Conservation (phyloP, 2,797 vertebrate species). For the Myiotriccus ornatus region DNA sequence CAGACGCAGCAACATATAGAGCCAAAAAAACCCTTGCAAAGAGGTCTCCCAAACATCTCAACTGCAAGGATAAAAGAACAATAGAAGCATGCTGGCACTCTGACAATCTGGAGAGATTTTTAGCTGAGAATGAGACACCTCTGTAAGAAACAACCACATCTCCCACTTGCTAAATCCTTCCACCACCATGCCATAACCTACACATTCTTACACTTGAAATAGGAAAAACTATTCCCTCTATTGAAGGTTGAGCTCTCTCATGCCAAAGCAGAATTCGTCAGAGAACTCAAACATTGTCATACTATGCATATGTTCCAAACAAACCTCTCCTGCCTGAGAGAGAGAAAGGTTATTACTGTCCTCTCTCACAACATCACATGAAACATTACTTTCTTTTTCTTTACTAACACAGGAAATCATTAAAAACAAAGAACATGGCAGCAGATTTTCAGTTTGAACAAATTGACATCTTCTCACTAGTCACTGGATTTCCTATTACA, state of each 20-base stretch:
- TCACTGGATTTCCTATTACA: not conserved
- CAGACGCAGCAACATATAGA: not conserved
- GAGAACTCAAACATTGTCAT: not conserved
- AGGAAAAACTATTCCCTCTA: not conserved
- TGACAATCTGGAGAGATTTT: not conserved
- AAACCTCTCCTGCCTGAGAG: not conserved
- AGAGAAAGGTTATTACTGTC: not conserved
- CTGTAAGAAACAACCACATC: not conserved
- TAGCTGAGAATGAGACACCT: not conserved
- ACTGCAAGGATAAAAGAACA: rapidly evolving
- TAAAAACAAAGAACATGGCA: not conserved
- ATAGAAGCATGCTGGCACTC: not conserved
- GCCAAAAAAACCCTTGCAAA: not conserved
- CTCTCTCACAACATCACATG: not conserved
- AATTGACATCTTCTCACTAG: not conserved
- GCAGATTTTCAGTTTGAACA: not conserved
- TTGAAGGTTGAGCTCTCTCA: not conserved
- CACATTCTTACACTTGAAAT: not conserved
- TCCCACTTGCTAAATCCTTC: not conserved
- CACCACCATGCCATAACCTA: not conserved
- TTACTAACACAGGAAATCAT: not conserved
- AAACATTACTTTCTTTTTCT: not conserved
- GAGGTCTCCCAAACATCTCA: not conserved
- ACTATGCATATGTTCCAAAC: not conserved
- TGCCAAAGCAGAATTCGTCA: not conserved